Base-by-base conservation (phyloP, 2,113 vertebrate species). In the Pogona vitticeps region DNA sequence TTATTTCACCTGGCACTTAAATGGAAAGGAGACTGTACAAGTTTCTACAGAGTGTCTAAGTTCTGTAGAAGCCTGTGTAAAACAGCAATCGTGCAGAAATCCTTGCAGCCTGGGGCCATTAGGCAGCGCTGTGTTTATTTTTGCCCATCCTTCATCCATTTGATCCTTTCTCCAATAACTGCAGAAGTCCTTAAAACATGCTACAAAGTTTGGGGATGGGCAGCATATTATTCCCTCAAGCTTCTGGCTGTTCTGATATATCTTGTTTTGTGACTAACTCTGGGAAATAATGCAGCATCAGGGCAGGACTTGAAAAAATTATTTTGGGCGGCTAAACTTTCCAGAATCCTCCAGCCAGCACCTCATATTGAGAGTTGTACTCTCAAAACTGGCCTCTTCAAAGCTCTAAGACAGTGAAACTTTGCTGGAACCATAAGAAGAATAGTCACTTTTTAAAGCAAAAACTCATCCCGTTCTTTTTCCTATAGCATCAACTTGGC, bases 21-120 rank as follows among this genome's bases (percentile, higher is more conserved):
- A 40, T 59, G 31, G 17, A 42, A 61, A 46, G 9, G 28, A 38
- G 23, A 40, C 65, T 77, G 38, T 72, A 46, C 0, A 0, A 31
- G 12, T 72, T 58, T 75, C 73, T 26, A 86, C 52, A 80, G 38
- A 83, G 85, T 28, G 1, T 8, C 31, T 75, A 8, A 5, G 83
- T 33, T 65, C 52, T 65, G 56, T 52, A 31, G 0, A 0, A n/a
- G 15, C 52, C 52, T 42, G 33, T 31, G 61, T 21, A 3, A 85
- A 31, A 18, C 23, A n/a, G 23, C 82, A 70, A 42, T 28, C 80
- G 31, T 1, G 33, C 79, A 85, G 82, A 92, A 89, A 71, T 79
- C 85, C 80, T 68, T 46, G 14, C 68, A 9, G 0, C 58, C 83
- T 59, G 77, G 31, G 36, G n/a, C 87, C 6, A 80, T 33, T 78